A percentile compares a stretch with the other conserved stretches of the same genome.
These are phyloP conservation scores for Amblyjoppa fuscipennis DNA, from an alignment of 2,888 invertebrate species.

Conservation along the genomic window DNA sequence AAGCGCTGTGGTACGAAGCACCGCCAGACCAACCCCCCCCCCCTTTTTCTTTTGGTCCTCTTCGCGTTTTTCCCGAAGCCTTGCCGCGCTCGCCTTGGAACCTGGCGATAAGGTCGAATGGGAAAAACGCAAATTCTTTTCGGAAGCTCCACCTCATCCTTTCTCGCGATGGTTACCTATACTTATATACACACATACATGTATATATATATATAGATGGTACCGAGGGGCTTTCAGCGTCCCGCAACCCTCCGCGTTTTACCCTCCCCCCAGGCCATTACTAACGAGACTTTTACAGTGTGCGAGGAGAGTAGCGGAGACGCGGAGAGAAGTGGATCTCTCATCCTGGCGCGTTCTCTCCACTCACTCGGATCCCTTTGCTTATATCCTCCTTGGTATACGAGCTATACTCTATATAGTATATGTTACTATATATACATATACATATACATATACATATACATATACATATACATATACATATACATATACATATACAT, in stretches of 20 bases:
- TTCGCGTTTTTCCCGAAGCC: constrained; percentile 3
- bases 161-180: constrained; percentile 22
- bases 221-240: constrained; percentile 24
- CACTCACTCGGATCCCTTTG: constrained; percentile 57
- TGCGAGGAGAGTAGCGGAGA: constrained; percentile 50
- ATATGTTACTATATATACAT: constrained; percentile 3
- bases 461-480: constrained; percentile 20
- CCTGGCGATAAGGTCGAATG: constrained; percentile 52
- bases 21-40: not conserved
- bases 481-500: constrained; percentile 24
- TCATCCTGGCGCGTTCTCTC: constrained; percentile 44
- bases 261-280: constrained; percentile 49
- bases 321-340: constrained; percentile 55
- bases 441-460: constrained; percentile 25
- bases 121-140: constrained; percentile 54
- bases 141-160: constrained; percentile 39
- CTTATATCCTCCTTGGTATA: constrained; percentile 42
- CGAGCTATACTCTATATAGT: not conserved
- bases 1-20: not conserved
- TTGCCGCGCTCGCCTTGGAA: constrained; percentile 23
- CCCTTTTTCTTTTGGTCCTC: constrained; percentile 13
- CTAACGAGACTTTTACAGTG: constrained; percentile 62
- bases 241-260: constrained; percentile 41
- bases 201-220: not conserved
- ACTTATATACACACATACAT: not conserved